Conservation (phyloP, 2,113 vertebrate species). For the Xyrauchen texanus region DNA sequence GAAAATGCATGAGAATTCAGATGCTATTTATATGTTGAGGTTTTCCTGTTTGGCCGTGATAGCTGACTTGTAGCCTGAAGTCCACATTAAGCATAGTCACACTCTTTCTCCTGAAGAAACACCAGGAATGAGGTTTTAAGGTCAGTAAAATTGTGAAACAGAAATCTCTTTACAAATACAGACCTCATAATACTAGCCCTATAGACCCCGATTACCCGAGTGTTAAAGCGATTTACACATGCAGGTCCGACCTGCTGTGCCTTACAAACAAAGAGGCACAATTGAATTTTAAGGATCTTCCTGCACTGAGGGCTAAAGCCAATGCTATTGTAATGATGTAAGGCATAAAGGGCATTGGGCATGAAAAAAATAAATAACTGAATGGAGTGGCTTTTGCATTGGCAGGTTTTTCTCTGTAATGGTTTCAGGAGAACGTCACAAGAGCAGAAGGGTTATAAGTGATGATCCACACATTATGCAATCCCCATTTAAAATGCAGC, state of each 20-base stretch:
- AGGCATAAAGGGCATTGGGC: background rate
- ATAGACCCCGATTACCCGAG: background rate
- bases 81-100: background rate
- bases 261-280: too few species aligned
- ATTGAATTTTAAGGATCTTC: too few species aligned
- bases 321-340: background rate
- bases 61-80: background rate
- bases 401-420: background rate
- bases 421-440: too few species aligned
- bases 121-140: background rate
- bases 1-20: conserved; percentile 17
- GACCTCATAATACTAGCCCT: too few species aligned
- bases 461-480: conserved; percentile 30
- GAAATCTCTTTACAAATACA: background rate
- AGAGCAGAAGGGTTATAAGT: too few species aligned
- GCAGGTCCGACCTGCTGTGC: too few species aligned
- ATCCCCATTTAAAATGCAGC: conserved; percentile 6
- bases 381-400: background rate
- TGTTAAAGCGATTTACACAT: too few species aligned
- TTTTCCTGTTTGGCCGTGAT: background rate
- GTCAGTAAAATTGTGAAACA: background rate
- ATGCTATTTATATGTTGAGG: background rate
- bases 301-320: too few species aligned
- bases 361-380: background rate
- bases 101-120: background rate